Base-by-base conservation (phyloP, 2,888 invertebrate genomes). In the Hypomecis atomaria region DNA sequence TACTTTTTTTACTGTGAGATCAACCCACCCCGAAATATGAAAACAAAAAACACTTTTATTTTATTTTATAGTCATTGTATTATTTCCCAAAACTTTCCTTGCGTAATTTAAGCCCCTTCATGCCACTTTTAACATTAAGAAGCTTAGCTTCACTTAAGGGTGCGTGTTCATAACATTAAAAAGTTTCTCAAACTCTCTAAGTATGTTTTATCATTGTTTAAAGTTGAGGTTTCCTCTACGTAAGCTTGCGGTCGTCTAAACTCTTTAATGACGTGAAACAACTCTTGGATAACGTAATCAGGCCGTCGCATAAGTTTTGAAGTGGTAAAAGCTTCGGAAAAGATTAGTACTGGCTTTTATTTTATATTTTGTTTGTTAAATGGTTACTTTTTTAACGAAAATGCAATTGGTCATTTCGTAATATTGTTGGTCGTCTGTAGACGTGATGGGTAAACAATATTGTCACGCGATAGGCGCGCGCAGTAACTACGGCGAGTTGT, bases 161-260 rank as follows among this genome's bases (percentile, higher is more conserved):
- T 83, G 80, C 78, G 83, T 76, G 74, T 76, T 74, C 78, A 82
- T 79, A 82, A 82, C 88, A 88, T 90, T 90, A 88, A 88, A 90
- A 90, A 90, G 84, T 90, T 90, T 78, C 71, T 72, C 76, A 76
- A 78, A 81, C 83, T 85, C 81, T 74, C 85, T 84, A 87, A 89
- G 86, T 84, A 86, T 85, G 85, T 89, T 89, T 90, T 89, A 90
- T 88, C 86, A 83, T 86, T 84, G 84, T 87, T 86, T 83, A 78
- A 85, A 86, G 87, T 86, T 84, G 72, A 77, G 83, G 81, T 82
- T 86, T 79, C 75, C 78, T 74, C 80, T 81, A 82, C 81, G 79
- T 85, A 85, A 88, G 86, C 85, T 82, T 82, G 85, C 80, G 86
- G 83, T 79, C 78, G 77, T 74, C 79, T 75, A 70, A 79, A 78